phyloP scores from a whole-genome alignment of 92 coral and sea anemone species.

The Parazoanthus atlanticus region DNA sequence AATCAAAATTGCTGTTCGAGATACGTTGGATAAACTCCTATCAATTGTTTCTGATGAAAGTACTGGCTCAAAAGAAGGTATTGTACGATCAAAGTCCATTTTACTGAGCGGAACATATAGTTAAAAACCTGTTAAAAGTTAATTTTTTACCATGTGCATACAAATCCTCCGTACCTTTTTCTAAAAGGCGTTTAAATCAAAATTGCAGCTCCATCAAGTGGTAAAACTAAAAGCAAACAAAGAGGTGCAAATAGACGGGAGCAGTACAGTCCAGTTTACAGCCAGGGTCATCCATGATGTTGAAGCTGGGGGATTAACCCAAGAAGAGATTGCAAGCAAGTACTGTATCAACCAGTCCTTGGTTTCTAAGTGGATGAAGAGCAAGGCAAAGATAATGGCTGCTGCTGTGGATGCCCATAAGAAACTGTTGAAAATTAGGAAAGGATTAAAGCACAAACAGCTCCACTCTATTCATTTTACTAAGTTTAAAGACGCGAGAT shows the following conservation, averaged over 20 bases:
- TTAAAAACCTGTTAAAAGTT: constrained; percentile 30
- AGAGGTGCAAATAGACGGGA: constrained; percentile 46
- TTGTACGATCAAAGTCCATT: no score
- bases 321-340: constrained; percentile 43
- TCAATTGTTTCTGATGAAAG: constrained; percentile 41
- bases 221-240: constrained; percentile 37
- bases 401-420: constrained; percentile 39
- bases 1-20: constrained; percentile 7
- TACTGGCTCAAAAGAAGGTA: constrained; percentile 33
- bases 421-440: constrained; percentile 34
- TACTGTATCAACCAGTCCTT: constrained; percentile 42
- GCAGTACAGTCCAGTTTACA: constrained; percentile 37
- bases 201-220: constrained; percentile 39
- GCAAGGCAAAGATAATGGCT: constrained; percentile 48
- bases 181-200: constrained; percentile 19
- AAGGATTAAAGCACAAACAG: constrained; percentile 22
- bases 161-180: background rate
- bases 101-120: constrained; percentile 33
- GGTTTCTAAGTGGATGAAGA: constrained; percentile 47
- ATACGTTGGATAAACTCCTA: constrained; percentile 42
- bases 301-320: constrained; percentile 25
- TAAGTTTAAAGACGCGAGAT: constrained; percentile 41
- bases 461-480: constrained; percentile 36
- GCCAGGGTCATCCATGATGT: constrained; percentile 28
- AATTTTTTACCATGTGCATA: constrained; percentile 30